phyloP scores from a whole-genome alignment of 1,140 invertebrate genomes.

The Sitodiplosis mosellana region DNA sequence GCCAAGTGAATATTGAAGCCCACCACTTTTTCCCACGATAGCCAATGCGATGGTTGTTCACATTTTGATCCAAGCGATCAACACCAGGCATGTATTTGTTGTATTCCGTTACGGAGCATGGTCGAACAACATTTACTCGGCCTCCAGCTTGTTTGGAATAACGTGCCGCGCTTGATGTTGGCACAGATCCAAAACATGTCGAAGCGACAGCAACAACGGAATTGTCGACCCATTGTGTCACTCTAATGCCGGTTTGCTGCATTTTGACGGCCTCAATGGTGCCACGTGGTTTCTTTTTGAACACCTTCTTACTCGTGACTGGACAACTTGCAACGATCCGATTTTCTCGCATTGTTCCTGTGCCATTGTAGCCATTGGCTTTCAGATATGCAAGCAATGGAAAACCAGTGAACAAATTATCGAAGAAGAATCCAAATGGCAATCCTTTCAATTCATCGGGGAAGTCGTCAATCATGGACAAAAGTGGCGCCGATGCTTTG shows the following conservation, averaged over 20 bases:
- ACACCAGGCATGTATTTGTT: slow-evolving; percentile 15
- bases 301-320: slow-evolving; percentile 5
- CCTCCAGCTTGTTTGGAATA: slow-evolving; percentile 1
- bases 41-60: slow-evolving; percentile 11
- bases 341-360: slow-evolving; percentile 12
- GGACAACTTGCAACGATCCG: slow-evolving; percentile 8
- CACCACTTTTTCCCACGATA: slow-evolving; percentile 15
- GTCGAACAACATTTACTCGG: background rate
- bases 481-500: slow-evolving; percentile 10
- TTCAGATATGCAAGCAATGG: slow-evolving; percentile 9
- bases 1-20: slow-evolving; percentile 14
- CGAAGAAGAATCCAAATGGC: slow-evolving; percentile 11
- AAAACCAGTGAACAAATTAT: slow-evolving; percentile 15
- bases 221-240: slow-evolving; percentile 7
- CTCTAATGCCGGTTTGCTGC: slow-evolving; percentile 2
- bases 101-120: slow-evolving; percentile 8
- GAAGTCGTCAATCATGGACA: slow-evolving; percentile 10
- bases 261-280: slow-evolving; percentile 1
- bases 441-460: slow-evolving; percentile 3
- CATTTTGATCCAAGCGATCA: slow-evolving; percentile 10
- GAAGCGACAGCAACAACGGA: slow-evolving; percentile 10
- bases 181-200: slow-evolving; percentile 8
- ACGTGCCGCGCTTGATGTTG: slow-evolving; percentile 1
- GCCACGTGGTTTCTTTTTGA: slow-evolving; percentile 6
- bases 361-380: slow-evolving; percentile 6